A percentile compares a stretch with the other conserved stretches of the same genome.
phyloP scores from a whole-genome alignment of 2,113 vertebrate genomes.

The Pseudopipra pipra region DNA sequence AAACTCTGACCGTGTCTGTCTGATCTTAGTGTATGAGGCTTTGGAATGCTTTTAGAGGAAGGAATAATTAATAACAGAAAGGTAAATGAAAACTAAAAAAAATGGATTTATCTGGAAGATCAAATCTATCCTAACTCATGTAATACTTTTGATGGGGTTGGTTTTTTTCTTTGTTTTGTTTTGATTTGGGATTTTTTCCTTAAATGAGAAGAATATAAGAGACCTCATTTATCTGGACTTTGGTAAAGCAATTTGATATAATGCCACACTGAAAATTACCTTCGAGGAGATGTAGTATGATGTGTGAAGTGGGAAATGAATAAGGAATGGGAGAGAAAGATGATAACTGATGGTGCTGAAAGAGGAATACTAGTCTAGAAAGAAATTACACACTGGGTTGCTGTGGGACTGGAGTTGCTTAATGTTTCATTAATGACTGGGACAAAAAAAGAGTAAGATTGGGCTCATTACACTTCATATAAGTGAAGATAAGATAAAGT shows the following conservation, averaged over 20 bases:
- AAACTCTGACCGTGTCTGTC: neutral
- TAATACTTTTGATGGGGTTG: neutral
- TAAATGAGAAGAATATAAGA: neutral
- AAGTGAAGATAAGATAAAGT: neutral
- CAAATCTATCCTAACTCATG: neutral
- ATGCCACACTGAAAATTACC: neutral
- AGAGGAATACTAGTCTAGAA: neutral
- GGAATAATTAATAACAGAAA: slow-evolving; percentile 13
- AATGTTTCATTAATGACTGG: neutral
- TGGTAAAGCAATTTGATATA: neutral
- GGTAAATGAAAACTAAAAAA: slow-evolving; percentile 7
- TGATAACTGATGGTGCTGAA: neutral
- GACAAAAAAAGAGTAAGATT: neutral
- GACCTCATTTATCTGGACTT: neutral
- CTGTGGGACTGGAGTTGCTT: neutral
- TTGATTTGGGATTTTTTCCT: neutral
- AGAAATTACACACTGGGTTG: neutral
- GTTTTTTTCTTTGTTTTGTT: neutral
- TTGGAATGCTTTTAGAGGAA: slow-evolving; percentile 1
- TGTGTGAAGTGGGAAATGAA: neutral
- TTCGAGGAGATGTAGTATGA: neutral
- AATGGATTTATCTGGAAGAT: neutral
- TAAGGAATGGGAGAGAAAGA: neutral
- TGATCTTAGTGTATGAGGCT: neutral
- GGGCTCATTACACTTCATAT: neutral